Percentiles rank a stretch among this genome's conserved stretches.
These are phyloP conservation scores for Pantala flavescens DNA, from an alignment of 1,140 invertebrate genomes.

Conservation along the genomic window DNA sequence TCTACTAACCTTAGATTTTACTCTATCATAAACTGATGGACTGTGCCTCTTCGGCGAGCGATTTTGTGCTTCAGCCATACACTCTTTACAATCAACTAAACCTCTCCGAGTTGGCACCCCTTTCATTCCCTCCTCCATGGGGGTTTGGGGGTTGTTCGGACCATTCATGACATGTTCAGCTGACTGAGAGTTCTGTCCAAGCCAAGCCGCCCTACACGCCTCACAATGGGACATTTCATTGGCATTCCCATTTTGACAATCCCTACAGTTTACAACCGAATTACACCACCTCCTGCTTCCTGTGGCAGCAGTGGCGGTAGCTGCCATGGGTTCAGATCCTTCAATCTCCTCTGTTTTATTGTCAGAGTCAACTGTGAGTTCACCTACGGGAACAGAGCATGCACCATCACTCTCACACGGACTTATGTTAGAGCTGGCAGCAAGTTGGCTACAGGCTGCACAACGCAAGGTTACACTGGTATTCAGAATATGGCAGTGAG, in stretches of 20 bases:
- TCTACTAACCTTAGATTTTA: slow-evolving; percentile 46
- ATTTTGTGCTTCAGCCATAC: slow-evolving; percentile 21
- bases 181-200: not conserved
- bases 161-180: not conserved
- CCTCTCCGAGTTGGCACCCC: not conserved
- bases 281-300: not conserved
- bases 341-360: not conserved
- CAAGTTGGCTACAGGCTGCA: slow-evolving; percentile 21
- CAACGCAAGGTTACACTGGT: slow-evolving; percentile 24
- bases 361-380: not conserved
- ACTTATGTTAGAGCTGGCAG: not conserved
- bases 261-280: not conserved
- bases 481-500: slow-evolving; percentile 29
- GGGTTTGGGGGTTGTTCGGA: not conserved
- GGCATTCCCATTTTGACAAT: not conserved
- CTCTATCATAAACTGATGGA: slow-evolving; percentile 45
- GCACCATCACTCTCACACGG: slow-evolving; percentile 15
- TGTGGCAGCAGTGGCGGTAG: not conserved
- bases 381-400: not conserved
- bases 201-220: not conserved
- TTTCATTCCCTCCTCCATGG: not conserved
- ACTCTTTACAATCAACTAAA: slow-evolving; percentile 16
- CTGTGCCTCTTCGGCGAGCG: slow-evolving; percentile 42
- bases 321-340: not conserved
- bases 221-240: not conserved